Conservation (phyloP, 23 tunicate genomes). For the Styela plicata region DNA sequence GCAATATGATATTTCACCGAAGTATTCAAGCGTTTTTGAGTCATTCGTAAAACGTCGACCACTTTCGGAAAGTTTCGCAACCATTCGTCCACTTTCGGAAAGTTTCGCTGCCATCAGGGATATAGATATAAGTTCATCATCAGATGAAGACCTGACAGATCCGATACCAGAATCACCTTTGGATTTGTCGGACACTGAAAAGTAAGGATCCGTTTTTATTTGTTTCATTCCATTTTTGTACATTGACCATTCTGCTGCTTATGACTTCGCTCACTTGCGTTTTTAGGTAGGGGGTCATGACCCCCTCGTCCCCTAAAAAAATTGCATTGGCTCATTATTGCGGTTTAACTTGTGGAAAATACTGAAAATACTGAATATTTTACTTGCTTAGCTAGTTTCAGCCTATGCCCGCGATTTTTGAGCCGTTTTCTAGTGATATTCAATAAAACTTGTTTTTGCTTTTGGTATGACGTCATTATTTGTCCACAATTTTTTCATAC, state of each 20-base stretch:
- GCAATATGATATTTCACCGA: not conserved
- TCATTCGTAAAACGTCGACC: slow-evolving; percentile 22
- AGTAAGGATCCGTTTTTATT: slow-evolving; percentile 32
- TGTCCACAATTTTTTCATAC: too few relatives aligned
- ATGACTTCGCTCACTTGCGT: not conserved
- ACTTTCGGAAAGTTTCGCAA: slow-evolving; percentile 22
- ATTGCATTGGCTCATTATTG: too few relatives aligned
- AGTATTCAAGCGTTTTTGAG: slow-evolving; percentile 4
- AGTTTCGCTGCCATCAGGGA: not conserved
- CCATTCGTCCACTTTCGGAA: not conserved
- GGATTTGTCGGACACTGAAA: slow-evolving; percentile 77
- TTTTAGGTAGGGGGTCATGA: too few relatives aligned
- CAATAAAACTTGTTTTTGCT: too few relatives aligned
- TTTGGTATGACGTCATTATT: too few relatives aligned
- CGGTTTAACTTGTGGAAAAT: too few relatives aligned
- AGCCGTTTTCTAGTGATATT: too few relatives aligned
- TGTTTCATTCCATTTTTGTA: not conserved
- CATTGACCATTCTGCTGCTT: not conserved
- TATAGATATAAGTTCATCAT: slow-evolving; percentile 56
- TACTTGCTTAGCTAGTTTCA: too few relatives aligned
- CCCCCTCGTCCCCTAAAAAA: too few relatives aligned
- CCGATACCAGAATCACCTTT: slow-evolving; percentile 59
- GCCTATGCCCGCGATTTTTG: too few relatives aligned
- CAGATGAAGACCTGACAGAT: slow-evolving; percentile 79
- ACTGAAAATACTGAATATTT: too few relatives aligned